phyloP scores from a whole-genome alignment of 2,888 invertebrate genomes.

The Mimas tiliae region DNA sequence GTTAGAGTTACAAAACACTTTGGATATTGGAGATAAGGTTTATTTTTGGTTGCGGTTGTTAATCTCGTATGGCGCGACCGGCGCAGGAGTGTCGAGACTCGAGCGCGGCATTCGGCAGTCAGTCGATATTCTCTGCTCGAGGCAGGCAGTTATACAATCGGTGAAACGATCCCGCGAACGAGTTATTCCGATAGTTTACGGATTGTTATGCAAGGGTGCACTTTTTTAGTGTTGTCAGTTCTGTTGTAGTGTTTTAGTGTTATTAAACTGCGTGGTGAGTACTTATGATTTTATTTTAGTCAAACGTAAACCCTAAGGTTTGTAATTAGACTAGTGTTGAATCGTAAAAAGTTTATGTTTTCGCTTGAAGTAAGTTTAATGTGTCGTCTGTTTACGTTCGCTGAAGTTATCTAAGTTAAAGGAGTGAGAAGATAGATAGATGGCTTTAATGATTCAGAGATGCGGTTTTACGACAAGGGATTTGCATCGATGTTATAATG shows the following conservation, averaged over 20 bases:
- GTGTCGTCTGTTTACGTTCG: conserved; percentile 37
- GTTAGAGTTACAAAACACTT: conserved; percentile 40
- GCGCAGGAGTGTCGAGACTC: conserved; percentile 53
- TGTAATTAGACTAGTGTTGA: conserved; percentile 28
- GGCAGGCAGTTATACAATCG: conserved; percentile 65
- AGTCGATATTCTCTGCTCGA: conserved; percentile 66
- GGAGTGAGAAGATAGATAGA: neutral
- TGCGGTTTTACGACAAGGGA: conserved; percentile 2
- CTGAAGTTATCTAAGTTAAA: conserved; percentile 3
- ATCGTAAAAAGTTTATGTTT: conserved; percentile 67
- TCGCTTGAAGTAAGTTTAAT: conserved; percentile 69
- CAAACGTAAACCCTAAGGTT: neutral
- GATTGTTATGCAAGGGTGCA: conserved; percentile 26
- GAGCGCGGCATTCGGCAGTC: conserved; percentile 48
- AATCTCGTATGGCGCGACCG: conserved; percentile 70
- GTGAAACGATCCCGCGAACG: conserved; percentile 32
- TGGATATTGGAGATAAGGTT: conserved; percentile 36
- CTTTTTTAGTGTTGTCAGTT: conserved; percentile 14
- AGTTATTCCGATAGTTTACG: conserved; percentile 17
- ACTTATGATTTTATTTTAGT: neutral
- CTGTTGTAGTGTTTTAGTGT: neutral
- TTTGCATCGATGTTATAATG: neutral
- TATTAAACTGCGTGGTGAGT: conserved; percentile 4
- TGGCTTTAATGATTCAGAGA: conserved; percentile 5
- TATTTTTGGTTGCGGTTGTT: conserved; percentile 56